These are phyloP conservation scores for Synergus japonicus DNA, from an alignment of 2,888 invertebrate genomes.

Conservation along the genomic window DNA sequence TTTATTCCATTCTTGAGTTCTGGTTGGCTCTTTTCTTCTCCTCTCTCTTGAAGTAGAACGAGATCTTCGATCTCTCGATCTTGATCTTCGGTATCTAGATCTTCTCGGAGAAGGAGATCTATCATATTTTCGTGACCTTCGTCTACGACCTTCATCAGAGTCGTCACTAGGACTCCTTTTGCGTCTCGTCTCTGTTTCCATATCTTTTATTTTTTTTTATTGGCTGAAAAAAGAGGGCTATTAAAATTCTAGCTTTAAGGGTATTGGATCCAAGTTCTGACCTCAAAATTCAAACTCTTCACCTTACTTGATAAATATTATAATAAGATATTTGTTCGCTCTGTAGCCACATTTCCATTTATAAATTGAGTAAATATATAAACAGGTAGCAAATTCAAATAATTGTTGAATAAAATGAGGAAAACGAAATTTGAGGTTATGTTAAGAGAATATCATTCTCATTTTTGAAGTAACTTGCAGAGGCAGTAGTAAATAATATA, in stretches of 20 bases:
- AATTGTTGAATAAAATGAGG: no score
- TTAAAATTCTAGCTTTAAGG: no score
- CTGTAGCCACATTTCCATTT: no score
- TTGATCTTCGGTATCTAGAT: conserved; percentile 70
- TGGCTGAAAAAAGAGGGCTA: background rate
- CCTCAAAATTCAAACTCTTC: no score
- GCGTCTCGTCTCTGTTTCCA: conserved; percentile 54
- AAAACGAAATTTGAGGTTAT: background rate
- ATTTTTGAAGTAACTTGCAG: background rate
- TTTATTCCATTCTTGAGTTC: conserved; percentile 70
- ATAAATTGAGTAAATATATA: no score
- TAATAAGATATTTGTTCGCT: no score
- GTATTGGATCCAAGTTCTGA: no score
- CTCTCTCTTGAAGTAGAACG: conserved; percentile 70
- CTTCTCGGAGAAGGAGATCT: conserved; percentile 72
- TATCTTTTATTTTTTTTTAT: background rate
- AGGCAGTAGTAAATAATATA: no score
- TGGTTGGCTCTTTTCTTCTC: conserved; percentile 68
- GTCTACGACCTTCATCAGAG: conserved; percentile 71
- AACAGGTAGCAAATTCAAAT: no score
- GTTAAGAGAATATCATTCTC: background rate
- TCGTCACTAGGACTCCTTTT: conserved; percentile 73
- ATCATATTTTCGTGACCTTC: conserved; percentile 72
- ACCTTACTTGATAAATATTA: no score
- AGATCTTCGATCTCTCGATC: conserved; percentile 71